Base-by-base conservation (phyloP, 2,888 invertebrate species). In the Thyatira batis region DNA sequence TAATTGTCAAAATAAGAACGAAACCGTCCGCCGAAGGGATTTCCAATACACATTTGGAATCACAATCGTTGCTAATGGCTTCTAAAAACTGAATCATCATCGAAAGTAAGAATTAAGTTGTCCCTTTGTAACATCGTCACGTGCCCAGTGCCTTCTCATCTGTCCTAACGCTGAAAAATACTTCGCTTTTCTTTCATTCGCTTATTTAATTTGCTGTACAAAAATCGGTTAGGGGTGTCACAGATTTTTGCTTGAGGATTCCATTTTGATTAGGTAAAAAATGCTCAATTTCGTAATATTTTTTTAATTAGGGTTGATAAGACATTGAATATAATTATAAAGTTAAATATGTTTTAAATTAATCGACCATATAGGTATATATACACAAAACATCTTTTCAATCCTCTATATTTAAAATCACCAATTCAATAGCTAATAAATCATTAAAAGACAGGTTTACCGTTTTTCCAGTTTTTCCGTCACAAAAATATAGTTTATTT, bases 31-130 rank as follows among this genome's bases (percentile, higher is more conserved):
- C 55, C 45, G 55, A 60, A 58, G 53, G 57, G 60, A 60, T 63
- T 66, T 64, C 52, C 58, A 51, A 69, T 72, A 76, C 65, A 71
- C 76, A 71, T 67, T 73, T 64, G 65, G 76, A 74, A 75, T 78
- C 60, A 52, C 59, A 71, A 77, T 74, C 63, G 62, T 58, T 46
- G 54, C 66, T 77, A 79, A 79, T 76, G 75, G 78, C 71, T 76
- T 71, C 66, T 49, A 63, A 66, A 69, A 67, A 69, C 61, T 63
- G 69, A 70, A 66, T 72, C 65, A 69, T 73, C 65, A 68, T 67
- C 66, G 65, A 61, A 69, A 60, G 68, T 69, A 69, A 72, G 76
- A 80, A 79, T 73, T 80, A 80, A 80, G 79, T 73, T 70, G 71
- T 67, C 53, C 25, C 53, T 80, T 63, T 49, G 77, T 68, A 78